A percentile compares a stretch with the other conserved stretches of the same genome.
Evolutionary conservation across 2,888 invertebrate species (phyloP).

Genomic region (Stomorhina lunata): DNA sequence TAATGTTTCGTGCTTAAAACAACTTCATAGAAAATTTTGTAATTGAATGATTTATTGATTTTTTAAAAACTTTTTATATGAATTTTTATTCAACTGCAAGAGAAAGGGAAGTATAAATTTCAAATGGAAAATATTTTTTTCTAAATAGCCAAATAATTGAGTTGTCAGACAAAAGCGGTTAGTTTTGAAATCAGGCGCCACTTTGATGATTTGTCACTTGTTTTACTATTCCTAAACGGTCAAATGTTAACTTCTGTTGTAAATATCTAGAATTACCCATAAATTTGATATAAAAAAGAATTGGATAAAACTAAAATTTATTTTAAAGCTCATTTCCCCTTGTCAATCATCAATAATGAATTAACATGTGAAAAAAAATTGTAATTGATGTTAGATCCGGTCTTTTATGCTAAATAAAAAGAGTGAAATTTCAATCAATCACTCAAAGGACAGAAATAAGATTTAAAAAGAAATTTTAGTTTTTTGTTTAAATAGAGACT

Average conservation of each 20-base stretch:
- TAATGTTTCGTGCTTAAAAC: conserved; percentile 25
- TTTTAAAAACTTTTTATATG: not conserved
- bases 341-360: not conserved
- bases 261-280: not conserved
- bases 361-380: not conserved
- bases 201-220: not conserved
- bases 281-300: not conserved
- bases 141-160: not conserved
- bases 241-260: not conserved
- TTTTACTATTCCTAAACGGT: not conserved
- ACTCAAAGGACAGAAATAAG: no score
- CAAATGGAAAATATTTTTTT: not conserved
- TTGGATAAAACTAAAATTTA: not conserved
- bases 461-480: no score
- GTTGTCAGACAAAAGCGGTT: conserved; percentile 1
- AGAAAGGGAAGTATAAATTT: not conserved
- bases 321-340: conserved; percentile 8
- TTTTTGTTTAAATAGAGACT: no score
- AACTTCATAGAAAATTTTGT: not conserved
- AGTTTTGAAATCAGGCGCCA: conserved; percentile 10
- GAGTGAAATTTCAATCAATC: no score
- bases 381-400: not conserved
- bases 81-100: not conserved
- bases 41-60: conserved; percentile 54
- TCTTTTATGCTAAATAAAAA: no score